Conservation (phyloP, 2,888 invertebrate genomes). For the Nephrotoma flavescens region DNA sequence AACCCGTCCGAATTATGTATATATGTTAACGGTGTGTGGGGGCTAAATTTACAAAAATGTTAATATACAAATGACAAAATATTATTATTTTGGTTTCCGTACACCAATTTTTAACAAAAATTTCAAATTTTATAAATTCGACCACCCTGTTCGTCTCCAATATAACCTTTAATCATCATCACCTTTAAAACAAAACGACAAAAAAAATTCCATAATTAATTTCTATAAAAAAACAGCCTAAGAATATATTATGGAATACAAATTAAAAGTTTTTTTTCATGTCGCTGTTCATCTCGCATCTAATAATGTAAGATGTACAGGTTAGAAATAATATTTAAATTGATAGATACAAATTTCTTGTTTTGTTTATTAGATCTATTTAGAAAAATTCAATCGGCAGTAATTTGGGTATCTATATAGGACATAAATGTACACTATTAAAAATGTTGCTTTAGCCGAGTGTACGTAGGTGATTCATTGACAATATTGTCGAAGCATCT, state of each 20-base stretch:
- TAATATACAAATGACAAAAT: too few species aligned
- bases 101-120: too few species aligned
- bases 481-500: too few species aligned
- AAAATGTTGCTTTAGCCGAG: too few species aligned
- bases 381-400: background rate
- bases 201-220: background rate
- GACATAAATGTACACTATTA: too few species aligned
- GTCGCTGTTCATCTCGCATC: background rate
- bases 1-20: background rate
- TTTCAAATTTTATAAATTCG: too few species aligned
- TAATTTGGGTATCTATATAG: background rate
- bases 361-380: background rate
- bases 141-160: background rate
- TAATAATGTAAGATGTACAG: background rate
- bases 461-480: too few species aligned
- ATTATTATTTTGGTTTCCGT: too few species aligned
- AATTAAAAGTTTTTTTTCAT: background rate
- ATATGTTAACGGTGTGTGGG: background rate
- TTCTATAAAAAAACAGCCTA: background rate
- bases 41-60: too few species aligned
- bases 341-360: background rate
- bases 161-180: background rate
- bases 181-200: background rate
- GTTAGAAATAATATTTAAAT: background rate
- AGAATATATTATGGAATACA: background rate